Conservation (phyloP, 2,888 invertebrate genomes). For the Antheraea yamamai region DNA sequence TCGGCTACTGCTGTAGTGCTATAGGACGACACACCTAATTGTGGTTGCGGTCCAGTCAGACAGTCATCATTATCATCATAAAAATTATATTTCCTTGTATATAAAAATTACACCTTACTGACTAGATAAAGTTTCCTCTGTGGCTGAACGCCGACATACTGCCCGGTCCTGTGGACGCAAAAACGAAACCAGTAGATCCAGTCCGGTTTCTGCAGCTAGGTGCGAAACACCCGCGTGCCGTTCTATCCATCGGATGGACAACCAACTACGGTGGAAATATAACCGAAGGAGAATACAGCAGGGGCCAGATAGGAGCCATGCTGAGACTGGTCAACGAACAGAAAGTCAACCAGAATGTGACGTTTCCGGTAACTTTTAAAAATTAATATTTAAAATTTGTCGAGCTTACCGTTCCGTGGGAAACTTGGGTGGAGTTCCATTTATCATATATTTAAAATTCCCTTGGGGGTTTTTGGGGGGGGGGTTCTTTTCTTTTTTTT, state of each 20-base stretch:
- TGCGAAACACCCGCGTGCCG: constrained; percentile 82
- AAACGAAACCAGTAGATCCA: constrained; percentile 84
- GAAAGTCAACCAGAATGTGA: constrained; percentile 85
- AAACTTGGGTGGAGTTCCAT: too few species aligned
- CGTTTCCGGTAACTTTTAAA: constrained; percentile 85
- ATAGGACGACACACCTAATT: too few species aligned
- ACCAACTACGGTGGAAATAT: constrained; percentile 83
- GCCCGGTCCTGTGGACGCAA: constrained; percentile 86
- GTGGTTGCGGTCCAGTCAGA: too few species aligned
- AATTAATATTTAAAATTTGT: too few species aligned
- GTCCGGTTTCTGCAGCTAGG: constrained; percentile 83
- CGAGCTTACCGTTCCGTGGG: too few species aligned
- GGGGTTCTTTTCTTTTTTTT: too few species aligned
- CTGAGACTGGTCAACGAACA: constrained; percentile 78
- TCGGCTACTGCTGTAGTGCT: too few species aligned
- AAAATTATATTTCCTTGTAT: not conserved
- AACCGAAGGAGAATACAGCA: constrained; percentile 83
- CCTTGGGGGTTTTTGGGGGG: too few species aligned
- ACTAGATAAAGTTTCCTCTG: constrained; percentile 86
- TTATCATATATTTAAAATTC: too few species aligned
- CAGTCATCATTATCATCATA: too few species aligned
- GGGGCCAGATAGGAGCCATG: constrained; percentile 87
- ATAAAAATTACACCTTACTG: not conserved
- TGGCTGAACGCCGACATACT: constrained; percentile 96
- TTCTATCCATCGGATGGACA: constrained; percentile 92